A percentile compares a stretch with the other conserved stretches of the same genome.
Evolutionary conservation across 2,797 vertebrate species (phyloP).

Genomic region (Propithecus perrieri): DNA sequence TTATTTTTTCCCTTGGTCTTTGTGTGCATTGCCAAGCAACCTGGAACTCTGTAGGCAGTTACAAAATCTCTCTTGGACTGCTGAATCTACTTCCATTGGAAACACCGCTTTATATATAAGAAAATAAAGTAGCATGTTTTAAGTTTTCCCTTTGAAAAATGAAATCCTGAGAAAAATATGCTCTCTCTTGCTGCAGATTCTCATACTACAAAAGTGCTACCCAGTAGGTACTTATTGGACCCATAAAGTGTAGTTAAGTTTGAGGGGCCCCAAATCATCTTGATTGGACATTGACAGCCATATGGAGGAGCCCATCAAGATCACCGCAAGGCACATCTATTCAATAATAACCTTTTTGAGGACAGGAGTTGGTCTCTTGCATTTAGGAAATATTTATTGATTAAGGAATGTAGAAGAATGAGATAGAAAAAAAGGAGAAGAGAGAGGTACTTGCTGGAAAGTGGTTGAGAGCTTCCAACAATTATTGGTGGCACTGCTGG

Average conservation of each 20-base stretch:
- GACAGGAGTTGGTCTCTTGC: neutral
- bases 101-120: neutral
- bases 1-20: slow-evolving; percentile 62
- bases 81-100: slow-evolving; percentile 68
- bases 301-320: neutral
- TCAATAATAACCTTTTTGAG: neutral
- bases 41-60: slow-evolving; percentile 76
- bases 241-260: neutral
- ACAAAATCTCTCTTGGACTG: slow-evolving; percentile 77
- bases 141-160: slow-evolving; percentile 68
- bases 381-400: neutral
- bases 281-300: neutral
- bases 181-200: neutral
- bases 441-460: neutral
- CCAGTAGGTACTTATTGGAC: neutral
- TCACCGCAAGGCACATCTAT: neutral
- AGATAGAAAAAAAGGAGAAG: neutral
- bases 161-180: neutral
- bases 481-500: neutral
- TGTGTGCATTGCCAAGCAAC: slow-evolving; percentile 79
- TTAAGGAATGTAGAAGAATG: neutral
- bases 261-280: neutral
- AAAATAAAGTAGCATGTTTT: slow-evolving; percentile 60
- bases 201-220: neutral
- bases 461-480: neutral